Conservation (phyloP, 1,140 invertebrate species). For the Trachymyrmex septentrionalis region DNA sequence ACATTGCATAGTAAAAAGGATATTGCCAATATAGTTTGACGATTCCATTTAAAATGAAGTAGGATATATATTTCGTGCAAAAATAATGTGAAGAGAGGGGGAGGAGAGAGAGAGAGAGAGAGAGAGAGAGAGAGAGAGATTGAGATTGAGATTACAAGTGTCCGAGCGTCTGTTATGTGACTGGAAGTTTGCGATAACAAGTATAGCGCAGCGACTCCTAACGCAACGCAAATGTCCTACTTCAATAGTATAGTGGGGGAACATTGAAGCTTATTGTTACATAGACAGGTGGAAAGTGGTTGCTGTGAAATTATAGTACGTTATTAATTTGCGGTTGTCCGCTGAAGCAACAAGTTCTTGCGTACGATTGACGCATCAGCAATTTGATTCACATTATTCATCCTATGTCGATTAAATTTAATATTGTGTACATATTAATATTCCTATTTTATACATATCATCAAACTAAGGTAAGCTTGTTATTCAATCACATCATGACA, state of each 20-base stretch:
- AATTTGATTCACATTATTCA: constrained; percentile 45
- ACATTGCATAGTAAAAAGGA: too few species aligned
- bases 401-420: constrained; percentile 52
- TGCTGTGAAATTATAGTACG: constrained; percentile 71
- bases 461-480: constrained; percentile 51
- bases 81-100: neutral
- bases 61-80: neutral
- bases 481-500: neutral
- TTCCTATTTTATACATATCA: constrained; percentile 25
- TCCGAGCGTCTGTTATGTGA: constrained; percentile 18
- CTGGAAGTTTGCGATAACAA: neutral
- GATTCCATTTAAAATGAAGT: neutral
- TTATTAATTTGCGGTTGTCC: constrained; percentile 76
- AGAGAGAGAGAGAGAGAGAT: too few species aligned
- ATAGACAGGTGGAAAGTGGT: constrained; percentile 72
- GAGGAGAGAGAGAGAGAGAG: too few species aligned
- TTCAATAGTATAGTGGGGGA: constrained; percentile 68
- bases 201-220: constrained; percentile 14
- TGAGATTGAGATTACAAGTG: neutral
- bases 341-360: constrained; percentile 66
- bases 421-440: constrained; percentile 13
- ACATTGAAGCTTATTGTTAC: constrained; percentile 74
- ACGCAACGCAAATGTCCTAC: constrained; percentile 43
- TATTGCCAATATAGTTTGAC: neutral
- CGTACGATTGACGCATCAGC: constrained; percentile 37